Conservation (phyloP, 2,797 vertebrate species). For the Tapera naevia region DNA sequence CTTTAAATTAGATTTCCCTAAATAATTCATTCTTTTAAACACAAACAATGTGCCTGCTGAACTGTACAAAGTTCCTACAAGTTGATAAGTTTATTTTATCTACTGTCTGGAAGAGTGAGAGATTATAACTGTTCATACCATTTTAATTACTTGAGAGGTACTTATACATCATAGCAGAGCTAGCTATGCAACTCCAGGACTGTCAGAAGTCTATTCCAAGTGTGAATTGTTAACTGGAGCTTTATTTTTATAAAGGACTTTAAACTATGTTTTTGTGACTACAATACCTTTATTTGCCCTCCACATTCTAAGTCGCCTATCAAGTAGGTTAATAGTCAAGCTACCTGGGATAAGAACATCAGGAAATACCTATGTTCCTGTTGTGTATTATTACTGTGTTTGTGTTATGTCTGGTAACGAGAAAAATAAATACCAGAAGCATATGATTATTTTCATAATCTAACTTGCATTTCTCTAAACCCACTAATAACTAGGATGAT, state of each 20-base stretch:
- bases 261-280: background rate
- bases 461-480: constrained; percentile 67
- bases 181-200: background rate
- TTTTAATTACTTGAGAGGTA: background rate
- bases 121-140: background rate
- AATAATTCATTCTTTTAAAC: background rate
- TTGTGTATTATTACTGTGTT: constrained; percentile 44
- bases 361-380: constrained; percentile 11
- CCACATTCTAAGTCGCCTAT: background rate
- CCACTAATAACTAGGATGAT: constrained; percentile 68
- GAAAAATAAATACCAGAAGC: constrained; percentile 72
- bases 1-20: background rate
- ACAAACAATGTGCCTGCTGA: background rate
- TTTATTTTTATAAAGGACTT: constrained; percentile 12
- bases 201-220: background rate
- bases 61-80: background rate
- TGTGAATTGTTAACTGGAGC: background rate
- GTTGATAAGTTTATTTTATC: background rate
- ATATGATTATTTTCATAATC: constrained; percentile 66
- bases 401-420: constrained; percentile 49
- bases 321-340: constrained; percentile 10
- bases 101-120: background rate
- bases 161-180: background rate
- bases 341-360: constrained; percentile 17
- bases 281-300: background rate